A percentile compares a stretch with the other conserved stretches of the same genome.
Evolutionary conservation across 2,113 vertebrate species (phyloP).

Genomic region (Muntiacus reevesi): DNA sequence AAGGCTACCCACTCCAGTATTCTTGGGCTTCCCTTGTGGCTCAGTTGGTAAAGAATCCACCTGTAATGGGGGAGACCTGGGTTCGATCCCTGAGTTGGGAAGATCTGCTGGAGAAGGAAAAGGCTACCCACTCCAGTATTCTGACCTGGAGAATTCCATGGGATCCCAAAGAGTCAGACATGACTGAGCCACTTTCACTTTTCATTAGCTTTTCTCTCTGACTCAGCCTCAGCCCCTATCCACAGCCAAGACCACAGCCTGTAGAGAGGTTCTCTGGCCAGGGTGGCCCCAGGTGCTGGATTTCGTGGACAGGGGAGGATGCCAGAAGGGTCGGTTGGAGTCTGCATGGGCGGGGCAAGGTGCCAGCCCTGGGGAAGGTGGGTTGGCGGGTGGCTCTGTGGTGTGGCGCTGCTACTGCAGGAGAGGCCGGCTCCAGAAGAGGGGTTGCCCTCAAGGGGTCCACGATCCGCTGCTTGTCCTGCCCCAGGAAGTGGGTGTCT

Average conservation of each 20-base stretch:
- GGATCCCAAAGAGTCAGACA: background rate
- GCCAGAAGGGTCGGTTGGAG: no score
- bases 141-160: background rate
- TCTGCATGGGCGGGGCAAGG: rapidly evolving
- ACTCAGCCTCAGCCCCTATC: background rate
- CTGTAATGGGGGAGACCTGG: background rate
- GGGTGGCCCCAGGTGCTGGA: background rate
- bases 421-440: background rate
- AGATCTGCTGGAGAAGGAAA: background rate
- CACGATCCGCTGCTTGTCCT: background rate
- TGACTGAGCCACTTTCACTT: background rate
- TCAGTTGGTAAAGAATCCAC: background rate
- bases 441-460: background rate
- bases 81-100: background rate
- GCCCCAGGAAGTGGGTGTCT: background rate
- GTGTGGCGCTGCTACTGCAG: background rate
- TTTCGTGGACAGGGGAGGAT: background rate
- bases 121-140: background rate
- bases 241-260: background rate
- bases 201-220: background rate
- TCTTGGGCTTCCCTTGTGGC: background rate
- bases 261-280: background rate
- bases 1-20: background rate
- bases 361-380: background rate
- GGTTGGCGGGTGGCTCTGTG: background rate